These are phyloP conservation scores for Argyrosomus japonicus DNA, from an alignment of 2,113 vertebrate genomes.

Conservation along the genomic window DNA sequence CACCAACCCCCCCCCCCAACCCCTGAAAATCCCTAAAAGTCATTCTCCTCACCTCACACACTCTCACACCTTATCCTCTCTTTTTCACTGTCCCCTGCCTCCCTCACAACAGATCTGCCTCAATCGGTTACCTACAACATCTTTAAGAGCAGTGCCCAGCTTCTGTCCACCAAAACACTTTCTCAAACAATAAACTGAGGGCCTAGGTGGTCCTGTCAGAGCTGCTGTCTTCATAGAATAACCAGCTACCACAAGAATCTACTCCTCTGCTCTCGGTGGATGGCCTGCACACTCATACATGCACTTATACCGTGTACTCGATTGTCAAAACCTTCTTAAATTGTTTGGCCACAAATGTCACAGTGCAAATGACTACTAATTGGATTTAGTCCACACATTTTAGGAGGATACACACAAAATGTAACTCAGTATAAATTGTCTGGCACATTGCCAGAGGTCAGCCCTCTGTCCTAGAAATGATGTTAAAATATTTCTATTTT, in stretches of 20 bases:
- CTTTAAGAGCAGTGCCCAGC: constrained; percentile 68
- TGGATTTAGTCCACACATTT: constrained; percentile 36
- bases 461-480: background rate
- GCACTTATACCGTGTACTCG: background rate
- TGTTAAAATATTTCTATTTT: background rate
- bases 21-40: constrained; percentile 39
- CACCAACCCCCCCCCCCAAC: constrained; percentile 33
- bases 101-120: constrained; percentile 36
- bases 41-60: constrained; percentile 32
- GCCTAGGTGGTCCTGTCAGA: constrained; percentile 89
- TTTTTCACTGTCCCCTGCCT: constrained; percentile 10
- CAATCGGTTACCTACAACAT: constrained; percentile 44
- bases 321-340: constrained; percentile 45
- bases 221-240: constrained; percentile 83
- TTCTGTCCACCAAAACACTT: constrained; percentile 82
- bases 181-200: constrained; percentile 90
- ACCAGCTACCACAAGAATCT: constrained; percentile 81
- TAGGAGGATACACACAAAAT: background rate
- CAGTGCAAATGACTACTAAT: constrained; percentile 21
- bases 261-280: constrained; percentile 36
- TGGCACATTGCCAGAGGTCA: background rate
- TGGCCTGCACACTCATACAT: background rate
- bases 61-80: constrained; percentile 18
- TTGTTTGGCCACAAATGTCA: constrained; percentile 51
- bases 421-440: background rate